Evolutionary conservation across 2,797 vertebrate species (phyloP), one percentile per base, ranked within the genome.

Genomic region (Cynopterus sphinx): DNA sequence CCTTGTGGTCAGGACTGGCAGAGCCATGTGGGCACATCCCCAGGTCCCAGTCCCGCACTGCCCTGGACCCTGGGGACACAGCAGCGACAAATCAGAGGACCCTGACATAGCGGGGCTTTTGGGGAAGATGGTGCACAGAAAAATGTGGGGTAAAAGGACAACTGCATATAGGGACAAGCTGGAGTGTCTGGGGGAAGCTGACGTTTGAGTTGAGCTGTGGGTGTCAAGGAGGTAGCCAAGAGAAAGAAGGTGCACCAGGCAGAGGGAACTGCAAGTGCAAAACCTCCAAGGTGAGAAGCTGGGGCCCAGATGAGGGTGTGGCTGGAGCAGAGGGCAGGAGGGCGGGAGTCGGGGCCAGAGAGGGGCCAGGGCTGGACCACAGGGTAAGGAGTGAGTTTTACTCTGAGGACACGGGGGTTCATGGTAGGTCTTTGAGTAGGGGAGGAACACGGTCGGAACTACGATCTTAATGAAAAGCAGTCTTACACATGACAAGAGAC

Each of bases 1-100:
- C 61, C 96, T 97, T 33, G 71, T 94, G 97, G 90, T 51, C 63
- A 46, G 0, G 3, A 9, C 31, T 39, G 85, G 36, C 31, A 71
- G 59, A 13, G 63, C 57, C 16, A 16, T 0, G 5, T 17, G 49
- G 36, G 13, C 0, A 0, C 1, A 12, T 59, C 63, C 46, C 3
- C 43, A 43, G 21, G 9, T 33, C 36, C 26, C 6, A 8, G 22
- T 61, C 59, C 12, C 0, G 26, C 31, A n/a, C 12, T 87, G 73
- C 31, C 21, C 13, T 19, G 75, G 75, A 59, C 26, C 59, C 51
- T 61, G 71, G 36, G 85, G 55, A 57, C 59, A n/a, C 16, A n/a
- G 53, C 81, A 57, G 12, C 5, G 16, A 26, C 33, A 41, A 57
- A 53, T 6, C 24, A 55, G n/a, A 33, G 8, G 43, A 53, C 33